phyloP scores from a whole-genome alignment of 2,797 vertebrate species.

The Antrozous pallidus region DNA sequence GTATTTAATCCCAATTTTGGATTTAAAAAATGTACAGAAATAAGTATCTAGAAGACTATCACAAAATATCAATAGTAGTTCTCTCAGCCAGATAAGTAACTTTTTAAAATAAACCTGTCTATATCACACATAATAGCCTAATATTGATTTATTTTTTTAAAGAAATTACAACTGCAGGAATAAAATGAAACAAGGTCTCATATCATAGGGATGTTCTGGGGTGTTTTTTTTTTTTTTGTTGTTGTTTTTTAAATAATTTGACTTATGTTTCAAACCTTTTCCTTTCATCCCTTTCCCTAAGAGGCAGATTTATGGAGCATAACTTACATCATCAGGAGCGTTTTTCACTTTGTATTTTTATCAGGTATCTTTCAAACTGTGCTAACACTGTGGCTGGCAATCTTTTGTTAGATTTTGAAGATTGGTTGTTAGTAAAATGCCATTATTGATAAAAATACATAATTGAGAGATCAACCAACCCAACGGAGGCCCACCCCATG shows the following conservation, averaged over 20 bases:
- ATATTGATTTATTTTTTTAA: not conserved
- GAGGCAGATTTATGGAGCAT: not conserved
- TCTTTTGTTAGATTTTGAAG: conserved; percentile 39
- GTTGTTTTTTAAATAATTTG: not conserved
- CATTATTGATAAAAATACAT: conserved; percentile 55
- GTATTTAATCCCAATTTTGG: not conserved
- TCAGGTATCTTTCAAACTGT: conserved; percentile 60
- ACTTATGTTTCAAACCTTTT: not conserved
- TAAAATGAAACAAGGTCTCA: conserved; percentile 37
- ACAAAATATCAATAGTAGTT: conserved; percentile 1
- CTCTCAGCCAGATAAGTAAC: not conserved
- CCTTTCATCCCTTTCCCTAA: not conserved
- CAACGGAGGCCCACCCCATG: not conserved
- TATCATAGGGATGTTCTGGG: not conserved
- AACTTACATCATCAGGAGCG: conserved; percentile 1
- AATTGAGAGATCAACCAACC: conserved; percentile 51
- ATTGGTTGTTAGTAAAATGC: conserved; percentile 54
- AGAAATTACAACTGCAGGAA: conserved; percentile 1
- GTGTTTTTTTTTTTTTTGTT: too few species aligned
- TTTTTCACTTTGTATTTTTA: conserved; percentile 49
- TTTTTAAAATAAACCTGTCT: not conserved
- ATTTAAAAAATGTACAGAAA: conserved; percentile 25
- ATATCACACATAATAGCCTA: not conserved
- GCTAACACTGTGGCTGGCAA: conserved; percentile 26
- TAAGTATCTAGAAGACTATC: not conserved